A percentile compares a stretch with the other conserved stretches of the same genome.
These are phyloP conservation scores for Formica selysi DNA, from an alignment of 1,140 invertebrate genomes.

Conservation along the genomic window DNA sequence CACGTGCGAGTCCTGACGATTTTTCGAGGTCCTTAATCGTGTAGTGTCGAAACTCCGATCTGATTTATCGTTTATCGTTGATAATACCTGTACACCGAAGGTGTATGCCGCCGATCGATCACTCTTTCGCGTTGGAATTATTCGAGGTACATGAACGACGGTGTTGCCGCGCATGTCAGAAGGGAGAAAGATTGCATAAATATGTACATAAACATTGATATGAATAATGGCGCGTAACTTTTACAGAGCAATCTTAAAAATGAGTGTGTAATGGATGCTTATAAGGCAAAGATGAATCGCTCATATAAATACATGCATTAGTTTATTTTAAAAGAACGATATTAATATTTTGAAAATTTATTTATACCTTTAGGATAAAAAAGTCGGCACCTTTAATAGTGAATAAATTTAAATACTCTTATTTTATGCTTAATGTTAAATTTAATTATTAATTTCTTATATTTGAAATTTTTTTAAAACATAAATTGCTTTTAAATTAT, in stretches of 20 bases:
- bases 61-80: conserved; percentile 72
- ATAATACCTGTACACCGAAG: conserved; percentile 47
- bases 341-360: neutral
- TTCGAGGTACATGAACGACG: conserved; percentile 48
- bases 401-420: neutral
- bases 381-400: neutral
- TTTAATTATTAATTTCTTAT: neutral
- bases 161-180: conserved; percentile 17
- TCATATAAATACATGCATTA: neutral
- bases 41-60: conserved; percentile 50
- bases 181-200: conserved; percentile 26
- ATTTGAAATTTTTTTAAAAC: neutral
- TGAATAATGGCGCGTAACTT: conserved; percentile 50
- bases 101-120: conserved; percentile 70
- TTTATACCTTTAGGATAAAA: neutral
- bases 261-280: conserved; percentile 45
- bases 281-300: conserved; percentile 44
- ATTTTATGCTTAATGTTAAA: neutral
- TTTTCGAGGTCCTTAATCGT: conserved; percentile 51
- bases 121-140: conserved; percentile 68
- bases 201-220: conserved; percentile 49
- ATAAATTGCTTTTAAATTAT: neutral
- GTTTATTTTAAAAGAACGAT: neutral
- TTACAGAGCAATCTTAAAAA: conserved; percentile 11
- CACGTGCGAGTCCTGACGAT: conserved; percentile 17